These are phyloP conservation scores for Mus pahari DNA, from an alignment of 2,113 vertebrate genomes.

Conservation along the genomic window DNA sequence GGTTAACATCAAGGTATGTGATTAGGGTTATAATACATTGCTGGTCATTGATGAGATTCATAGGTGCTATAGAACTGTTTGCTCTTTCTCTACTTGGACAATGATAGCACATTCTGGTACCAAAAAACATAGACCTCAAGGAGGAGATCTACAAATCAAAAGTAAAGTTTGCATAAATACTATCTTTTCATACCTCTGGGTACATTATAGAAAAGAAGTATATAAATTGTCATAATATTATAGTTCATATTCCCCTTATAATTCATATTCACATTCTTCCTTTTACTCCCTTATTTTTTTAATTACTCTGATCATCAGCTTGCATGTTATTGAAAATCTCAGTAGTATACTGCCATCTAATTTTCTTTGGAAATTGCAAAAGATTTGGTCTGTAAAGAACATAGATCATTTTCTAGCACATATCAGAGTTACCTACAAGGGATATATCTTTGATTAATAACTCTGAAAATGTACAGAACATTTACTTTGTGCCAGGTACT, in stretches of 20 bases:
- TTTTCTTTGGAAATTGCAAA: neutral
- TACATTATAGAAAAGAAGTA: neutral
- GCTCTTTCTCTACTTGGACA: neutral
- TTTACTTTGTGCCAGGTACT: neutral
- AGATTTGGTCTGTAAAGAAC: neutral
- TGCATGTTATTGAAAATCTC: neutral
- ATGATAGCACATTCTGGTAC: neutral
- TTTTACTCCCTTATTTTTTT: neutral
- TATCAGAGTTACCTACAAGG: neutral
- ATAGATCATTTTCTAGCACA: neutral
- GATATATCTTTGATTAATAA: neutral
- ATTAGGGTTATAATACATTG: neutral
- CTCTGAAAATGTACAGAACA: neutral
- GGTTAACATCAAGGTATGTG: neutral
- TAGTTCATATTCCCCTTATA: no score
- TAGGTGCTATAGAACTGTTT: neutral
- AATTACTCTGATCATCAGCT: neutral
- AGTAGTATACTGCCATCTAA: neutral
- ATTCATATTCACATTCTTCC: neutral
- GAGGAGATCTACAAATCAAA: neutral
- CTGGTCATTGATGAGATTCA: neutral
- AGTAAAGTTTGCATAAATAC: neutral
- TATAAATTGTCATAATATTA: neutral
- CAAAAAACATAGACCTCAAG: neutral
- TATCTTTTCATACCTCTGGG: no score